Evolutionary conservation across 2,888 invertebrate species (phyloP).

Genomic region (Watsonalla cultraria): DNA sequence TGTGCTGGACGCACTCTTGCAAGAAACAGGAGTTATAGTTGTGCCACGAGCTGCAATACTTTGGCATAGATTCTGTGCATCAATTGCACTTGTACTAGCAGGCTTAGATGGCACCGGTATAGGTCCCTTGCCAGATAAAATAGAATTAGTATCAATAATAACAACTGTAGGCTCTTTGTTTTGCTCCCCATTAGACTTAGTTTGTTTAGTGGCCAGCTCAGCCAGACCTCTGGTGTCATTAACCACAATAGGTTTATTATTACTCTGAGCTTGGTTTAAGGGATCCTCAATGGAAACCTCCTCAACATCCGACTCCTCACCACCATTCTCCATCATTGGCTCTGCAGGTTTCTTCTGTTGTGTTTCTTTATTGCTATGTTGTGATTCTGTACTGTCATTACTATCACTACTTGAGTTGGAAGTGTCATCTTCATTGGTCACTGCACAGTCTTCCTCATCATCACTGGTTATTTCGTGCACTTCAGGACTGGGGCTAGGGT

Average conservation of each 20-base stretch:
- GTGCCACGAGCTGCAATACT: conserved; percentile 73
- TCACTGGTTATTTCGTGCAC: conserved; percentile 77
- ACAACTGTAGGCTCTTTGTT: conserved; percentile 89
- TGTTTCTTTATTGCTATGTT: conserved; percentile 58
- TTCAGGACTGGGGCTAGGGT: conserved; percentile 58
- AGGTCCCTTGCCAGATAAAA: conserved; percentile 58
- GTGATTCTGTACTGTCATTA: conserved; percentile 80
- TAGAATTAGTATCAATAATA: conserved; percentile 91
- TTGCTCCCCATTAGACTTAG: conserved; percentile 60
- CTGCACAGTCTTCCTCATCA: conserved; percentile 77
- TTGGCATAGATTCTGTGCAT: conserved; percentile 66
- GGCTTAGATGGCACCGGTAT: conserved; percentile 35
- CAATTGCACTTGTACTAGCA: conserved; percentile 37
- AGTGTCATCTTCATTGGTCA: conserved; percentile 73
- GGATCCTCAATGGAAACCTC: conserved; percentile 85
- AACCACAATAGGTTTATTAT: conserved; percentile 80
- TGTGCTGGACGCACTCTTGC: conserved; percentile 34
- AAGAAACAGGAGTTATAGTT: conserved; percentile 75
- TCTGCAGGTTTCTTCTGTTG: conserved; percentile 77
- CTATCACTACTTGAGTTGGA: conserved; percentile 76
- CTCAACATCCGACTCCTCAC: conserved; percentile 48
- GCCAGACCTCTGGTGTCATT: conserved; percentile 86
- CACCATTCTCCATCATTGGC: conserved; percentile 72
- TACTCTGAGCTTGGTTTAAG: conserved; percentile 60
- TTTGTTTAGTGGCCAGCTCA: conserved; percentile 82